These are phyloP conservation scores for Malurus leucopterus DNA, from an alignment of 2,797 vertebrate species.

Conservation along the genomic window DNA sequence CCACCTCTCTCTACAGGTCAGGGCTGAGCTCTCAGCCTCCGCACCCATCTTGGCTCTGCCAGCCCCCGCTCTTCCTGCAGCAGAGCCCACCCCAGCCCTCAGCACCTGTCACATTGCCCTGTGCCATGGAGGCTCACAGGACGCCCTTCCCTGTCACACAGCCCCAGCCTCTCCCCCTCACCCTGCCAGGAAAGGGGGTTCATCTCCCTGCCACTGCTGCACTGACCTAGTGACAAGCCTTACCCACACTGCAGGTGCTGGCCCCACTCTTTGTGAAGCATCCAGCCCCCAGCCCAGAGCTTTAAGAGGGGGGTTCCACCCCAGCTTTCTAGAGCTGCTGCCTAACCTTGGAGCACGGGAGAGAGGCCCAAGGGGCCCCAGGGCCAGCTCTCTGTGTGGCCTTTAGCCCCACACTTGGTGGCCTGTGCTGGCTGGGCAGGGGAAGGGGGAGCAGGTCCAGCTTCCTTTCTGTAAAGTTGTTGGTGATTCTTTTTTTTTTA, in stretches of 20 bases:
- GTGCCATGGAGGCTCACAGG: background rate
- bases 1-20: background rate
- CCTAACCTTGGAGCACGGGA: background rate
- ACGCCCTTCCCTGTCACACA: background rate
- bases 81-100: background rate
- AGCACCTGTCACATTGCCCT: background rate
- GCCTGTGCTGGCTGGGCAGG: background rate
- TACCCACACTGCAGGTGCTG: rapidly evolving
- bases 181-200: background rate
- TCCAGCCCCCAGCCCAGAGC: background rate
- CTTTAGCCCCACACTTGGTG: background rate
- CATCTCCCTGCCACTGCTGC: constrained; percentile 10
- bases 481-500: constrained; percentile 24
- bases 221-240: constrained; percentile 29
- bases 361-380: background rate
- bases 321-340: constrained; percentile 8
- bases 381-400: background rate
- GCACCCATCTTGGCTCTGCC: background rate
- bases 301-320: background rate
- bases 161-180: background rate
- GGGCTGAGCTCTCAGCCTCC: constrained; percentile 42
- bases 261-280: background rate
- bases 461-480: constrained; percentile 47
- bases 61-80: background rate
- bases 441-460: background rate